A percentile compares a stretch with the other conserved stretches of the same genome.
Evolutionary conservation across 2,797 vertebrate genomes (phyloP).

Genomic region (Meriones psammophilus): DNA sequence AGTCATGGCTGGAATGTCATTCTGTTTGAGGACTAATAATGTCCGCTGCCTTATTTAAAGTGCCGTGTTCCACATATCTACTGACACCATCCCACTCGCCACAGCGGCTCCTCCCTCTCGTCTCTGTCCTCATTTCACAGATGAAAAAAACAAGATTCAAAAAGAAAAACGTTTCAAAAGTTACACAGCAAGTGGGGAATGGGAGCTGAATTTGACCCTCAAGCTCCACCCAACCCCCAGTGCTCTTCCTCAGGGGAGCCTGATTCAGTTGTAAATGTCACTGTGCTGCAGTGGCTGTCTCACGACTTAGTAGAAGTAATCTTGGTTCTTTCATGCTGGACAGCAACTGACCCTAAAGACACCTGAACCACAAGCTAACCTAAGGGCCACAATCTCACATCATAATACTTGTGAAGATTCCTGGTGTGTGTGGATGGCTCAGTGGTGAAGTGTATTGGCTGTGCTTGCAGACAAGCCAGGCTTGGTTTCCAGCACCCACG

Average conservation of each 20-base stretch:
- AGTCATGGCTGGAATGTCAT: conserved; percentile 23
- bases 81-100: not conserved
- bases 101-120: not conserved
- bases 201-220: not conserved
- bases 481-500: not conserved
- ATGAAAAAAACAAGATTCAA: not conserved
- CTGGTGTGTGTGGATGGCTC: not conserved
- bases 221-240: not conserved
- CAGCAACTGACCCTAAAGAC: not conserved
- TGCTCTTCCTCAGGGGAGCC: not conserved
- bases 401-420: not conserved
- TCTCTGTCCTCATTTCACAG: not conserved
- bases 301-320: not conserved
- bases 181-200: not conserved
- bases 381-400: not conserved
- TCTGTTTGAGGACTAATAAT: conserved; percentile 17
- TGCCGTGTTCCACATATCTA: not conserved
- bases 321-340: no score
- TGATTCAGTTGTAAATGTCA: conserved; percentile 49
- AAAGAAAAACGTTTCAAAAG: not conserved
- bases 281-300: conserved; percentile 11
- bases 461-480: not conserved
- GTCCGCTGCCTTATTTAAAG: not conserved
- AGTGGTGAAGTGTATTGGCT: not conserved
- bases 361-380: no score